Percentiles rank a stretch among this genome's conserved stretches.
phyloP scores from a whole-genome alignment of 2,888 invertebrate genomes.

The Habrosyne pyritoides region DNA sequence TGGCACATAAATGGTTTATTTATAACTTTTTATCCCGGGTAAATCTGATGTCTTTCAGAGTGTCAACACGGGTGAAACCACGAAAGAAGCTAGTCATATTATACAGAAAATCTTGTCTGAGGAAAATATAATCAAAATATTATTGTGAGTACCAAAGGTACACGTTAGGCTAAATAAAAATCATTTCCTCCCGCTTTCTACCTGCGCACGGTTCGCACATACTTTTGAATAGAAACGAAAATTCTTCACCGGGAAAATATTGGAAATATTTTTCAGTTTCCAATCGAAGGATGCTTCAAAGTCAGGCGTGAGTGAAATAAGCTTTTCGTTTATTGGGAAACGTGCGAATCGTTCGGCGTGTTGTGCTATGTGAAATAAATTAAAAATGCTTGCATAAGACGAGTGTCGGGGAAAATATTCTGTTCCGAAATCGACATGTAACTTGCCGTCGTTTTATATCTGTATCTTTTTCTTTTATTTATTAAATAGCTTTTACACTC shows the following conservation, averaged over 20 bases:
- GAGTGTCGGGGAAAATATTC: neutral
- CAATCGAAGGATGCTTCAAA: conserved; percentile 66
- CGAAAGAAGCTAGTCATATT: too few relatives aligned
- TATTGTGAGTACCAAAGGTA: conserved; percentile 21
- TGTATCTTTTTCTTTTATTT: neutral
- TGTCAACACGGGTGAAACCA: too few relatives aligned
- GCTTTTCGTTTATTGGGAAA: conserved; percentile 63
- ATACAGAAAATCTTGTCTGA: neutral
- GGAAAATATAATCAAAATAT: conserved; percentile 31
- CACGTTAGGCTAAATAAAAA: conserved; percentile 39
- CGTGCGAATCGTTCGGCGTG: conserved; percentile 40
- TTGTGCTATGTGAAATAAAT: conserved; percentile 49
- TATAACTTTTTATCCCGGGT: too few relatives aligned
- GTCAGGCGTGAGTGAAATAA: conserved; percentile 65
- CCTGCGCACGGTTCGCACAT: conserved; percentile 36
- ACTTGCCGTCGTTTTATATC: neutral
- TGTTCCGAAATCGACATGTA: neutral
- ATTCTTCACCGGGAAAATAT: conserved; percentile 60
- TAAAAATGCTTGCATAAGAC: conserved; percentile 30
- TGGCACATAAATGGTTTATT: too few relatives aligned
- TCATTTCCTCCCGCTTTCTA: conserved; percentile 44
- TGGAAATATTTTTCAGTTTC: conserved; percentile 69
- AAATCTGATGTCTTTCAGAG: too few relatives aligned
- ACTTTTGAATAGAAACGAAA: conserved; percentile 60
- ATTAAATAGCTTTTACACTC: neutral